phyloP scores from a whole-genome alignment of 2,888 invertebrate species.

The Thysanoteuthis rhombus region DNA sequence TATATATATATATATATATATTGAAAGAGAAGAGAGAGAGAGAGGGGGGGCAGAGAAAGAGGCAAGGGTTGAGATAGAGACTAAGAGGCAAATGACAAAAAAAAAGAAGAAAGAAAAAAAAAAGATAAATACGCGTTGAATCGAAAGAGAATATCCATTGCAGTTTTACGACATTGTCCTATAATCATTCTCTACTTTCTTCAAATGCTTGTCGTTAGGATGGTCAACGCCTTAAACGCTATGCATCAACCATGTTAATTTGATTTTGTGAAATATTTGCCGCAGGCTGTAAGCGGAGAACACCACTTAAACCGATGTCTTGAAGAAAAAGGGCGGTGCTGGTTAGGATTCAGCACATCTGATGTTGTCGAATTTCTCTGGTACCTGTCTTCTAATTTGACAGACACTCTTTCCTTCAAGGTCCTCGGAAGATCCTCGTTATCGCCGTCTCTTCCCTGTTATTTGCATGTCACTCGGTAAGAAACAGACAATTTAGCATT shows the following conservation, averaged over 20 bases:
- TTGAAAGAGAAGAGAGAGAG: no score
- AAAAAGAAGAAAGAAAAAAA: no score
- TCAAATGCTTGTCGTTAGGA: background rate
- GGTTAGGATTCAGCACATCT: background rate
- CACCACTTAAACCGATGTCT: background rate
- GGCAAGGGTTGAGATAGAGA: no score
- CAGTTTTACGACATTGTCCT: background rate
- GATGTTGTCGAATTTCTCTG: background rate
- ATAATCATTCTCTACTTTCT: background rate
- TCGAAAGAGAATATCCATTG: background rate
- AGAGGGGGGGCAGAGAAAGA: no score
- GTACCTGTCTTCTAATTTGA: background rate
- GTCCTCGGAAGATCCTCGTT: background rate
- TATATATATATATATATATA: background rate
- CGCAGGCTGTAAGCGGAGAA: background rate
- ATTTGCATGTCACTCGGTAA: background rate
- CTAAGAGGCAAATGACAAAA: no score
- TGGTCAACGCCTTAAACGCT: background rate
- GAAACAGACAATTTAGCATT: background rate
- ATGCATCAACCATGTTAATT: background rate
- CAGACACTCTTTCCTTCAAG: background rate
- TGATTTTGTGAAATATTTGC: background rate
- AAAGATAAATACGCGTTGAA: background rate
- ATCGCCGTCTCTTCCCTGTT: background rate
- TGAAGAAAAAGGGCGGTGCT: background rate